Base-by-base conservation (phyloP, 2,113 vertebrate genomes). In the Amazona vittata region DNA sequence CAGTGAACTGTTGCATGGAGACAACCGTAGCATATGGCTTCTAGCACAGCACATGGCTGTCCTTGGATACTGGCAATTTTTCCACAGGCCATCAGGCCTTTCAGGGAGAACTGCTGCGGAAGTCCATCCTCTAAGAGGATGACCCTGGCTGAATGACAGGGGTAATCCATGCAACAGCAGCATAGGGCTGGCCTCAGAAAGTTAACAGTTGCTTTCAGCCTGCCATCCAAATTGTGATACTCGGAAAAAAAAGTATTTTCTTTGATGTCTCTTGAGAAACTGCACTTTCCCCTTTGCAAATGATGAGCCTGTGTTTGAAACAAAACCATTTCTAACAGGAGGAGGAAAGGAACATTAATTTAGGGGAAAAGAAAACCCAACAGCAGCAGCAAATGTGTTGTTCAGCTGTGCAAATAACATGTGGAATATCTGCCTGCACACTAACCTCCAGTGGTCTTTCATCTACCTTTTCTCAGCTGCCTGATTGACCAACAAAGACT, bases 21-120 rank as follows among this genome's bases (percentile, higher is more conserved):
- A 91, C 37, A 53, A 77, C 49, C 37, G 50, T 31, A 95, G 49
- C 86, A 91, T 96, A 93, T 86, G 87, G 93, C 78, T 94, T 80
- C 87, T 49, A 87, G 84, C 44, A 46, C 10, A 73, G 69, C 57
- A 71, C 86, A 59, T 19, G 78, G 33, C 60, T 62, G 49, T 83
- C 82, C 78, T 91, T 85, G 84, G 57, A 63, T 91, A 83, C 59
- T 90, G 91, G 87, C 75, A 93, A 62, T 62, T 68, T 93, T 84
- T 94, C 52, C 76, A 19, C 44, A 74, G 63, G n/a, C 68, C 41
- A 35, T 89, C 44, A 80, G 76, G 37, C 22, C 74, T 90, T 85
- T 73, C 1, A 11, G 57, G 87, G 22, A 31, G 46, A 87, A 21
- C 28, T n/a, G 46, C 49, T 71, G 35, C 52, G 59, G 35, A 84